Evolutionary conservation across 2,797 vertebrate species (phyloP), one percentile per base, ranked within the genome.

Genomic region (Pantherophis alleghaniensis): DNA sequence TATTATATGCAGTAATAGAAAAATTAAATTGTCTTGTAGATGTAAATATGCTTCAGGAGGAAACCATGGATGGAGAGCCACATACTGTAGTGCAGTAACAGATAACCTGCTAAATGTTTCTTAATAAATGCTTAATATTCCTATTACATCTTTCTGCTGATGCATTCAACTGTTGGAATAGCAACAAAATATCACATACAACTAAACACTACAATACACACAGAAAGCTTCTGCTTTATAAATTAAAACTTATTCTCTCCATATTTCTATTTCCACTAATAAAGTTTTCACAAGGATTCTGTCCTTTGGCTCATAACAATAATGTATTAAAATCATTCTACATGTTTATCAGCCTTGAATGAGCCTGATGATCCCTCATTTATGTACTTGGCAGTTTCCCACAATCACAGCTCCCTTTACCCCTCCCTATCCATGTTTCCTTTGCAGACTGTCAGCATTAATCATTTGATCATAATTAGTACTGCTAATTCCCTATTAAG

Each of bases 381-480:
- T 89, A 89, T 90, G 69, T 92, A 55, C 89, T 55, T 90, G 89
- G 26, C 83, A 89, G 61, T 53, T 87, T 92, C 93, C 91, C 18
- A 92, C 74, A 79, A 91, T 37, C n/a, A 53, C 47, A 56, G 28
- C 51, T 87, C 86, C 16, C 69, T 42, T 91, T 61, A 92, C 91
- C 90, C 89, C 87, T 83, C 32, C 59, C 42, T 53, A 61, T 26
- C 55, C 28, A 90, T 47, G 83, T 24, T 1, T 91, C 56, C 59
- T 89, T 26, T 90, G 61, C 86, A 91, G 18, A 91, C 63, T 94
- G 93, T 51, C 92, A 94, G 18, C 79, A 9, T 89, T 94, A 92
- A 94, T 95, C 51, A 66, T 61, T 94, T 93, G 42, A 93, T 93
- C 92, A 28, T 66, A 93, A 92, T 60, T 92, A 63, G 56, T 91